These are phyloP conservation scores for Nymphalis io DNA, from an alignment of 1,140 invertebrate genomes.

Conservation along the genomic window DNA sequence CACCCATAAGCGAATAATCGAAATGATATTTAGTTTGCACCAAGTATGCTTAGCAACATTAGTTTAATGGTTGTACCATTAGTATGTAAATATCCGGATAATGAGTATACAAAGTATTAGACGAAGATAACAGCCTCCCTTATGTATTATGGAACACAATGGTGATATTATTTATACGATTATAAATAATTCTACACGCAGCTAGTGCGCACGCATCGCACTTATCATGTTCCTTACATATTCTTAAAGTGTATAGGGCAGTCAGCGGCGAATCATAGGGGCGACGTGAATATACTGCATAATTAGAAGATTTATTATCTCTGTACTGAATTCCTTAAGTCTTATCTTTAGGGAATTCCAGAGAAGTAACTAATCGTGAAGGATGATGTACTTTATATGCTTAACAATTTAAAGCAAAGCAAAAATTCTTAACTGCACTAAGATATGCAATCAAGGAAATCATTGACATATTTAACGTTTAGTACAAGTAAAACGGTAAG, in stretches of 20 bases:
- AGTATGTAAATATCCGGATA: constrained; percentile 6
- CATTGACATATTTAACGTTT: too few species aligned
- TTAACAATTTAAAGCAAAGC: not conserved
- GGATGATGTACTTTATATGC: not conserved
- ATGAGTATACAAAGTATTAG: constrained; percentile 14
- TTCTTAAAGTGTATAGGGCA: constrained; percentile 51
- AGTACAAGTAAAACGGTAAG: too few species aligned
- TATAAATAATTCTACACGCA: constrained; percentile 54
- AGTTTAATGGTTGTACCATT: not conserved
- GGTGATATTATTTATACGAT: constrained; percentile 42
- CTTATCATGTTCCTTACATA: constrained; percentile 52
- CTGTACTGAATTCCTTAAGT: constrained; percentile 43
- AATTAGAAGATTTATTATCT: constrained; percentile 41
- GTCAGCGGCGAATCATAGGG: constrained; percentile 49
- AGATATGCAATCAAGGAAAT: not conserved
- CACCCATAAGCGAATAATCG: not conserved
- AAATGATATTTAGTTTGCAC: too few species aligned
- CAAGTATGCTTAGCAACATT: too few species aligned
- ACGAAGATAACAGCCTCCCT: constrained; percentile 39
- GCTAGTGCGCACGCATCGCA: constrained; percentile 40
- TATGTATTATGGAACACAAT: constrained; percentile 43
- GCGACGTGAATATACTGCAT: constrained; percentile 47
- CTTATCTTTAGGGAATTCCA: constrained; percentile 27
- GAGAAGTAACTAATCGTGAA: constrained; percentile 1
- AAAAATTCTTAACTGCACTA: not conserved